Conservation (phyloP, 2,888 invertebrate species). For the Lepidochitona cinerea region DNA sequence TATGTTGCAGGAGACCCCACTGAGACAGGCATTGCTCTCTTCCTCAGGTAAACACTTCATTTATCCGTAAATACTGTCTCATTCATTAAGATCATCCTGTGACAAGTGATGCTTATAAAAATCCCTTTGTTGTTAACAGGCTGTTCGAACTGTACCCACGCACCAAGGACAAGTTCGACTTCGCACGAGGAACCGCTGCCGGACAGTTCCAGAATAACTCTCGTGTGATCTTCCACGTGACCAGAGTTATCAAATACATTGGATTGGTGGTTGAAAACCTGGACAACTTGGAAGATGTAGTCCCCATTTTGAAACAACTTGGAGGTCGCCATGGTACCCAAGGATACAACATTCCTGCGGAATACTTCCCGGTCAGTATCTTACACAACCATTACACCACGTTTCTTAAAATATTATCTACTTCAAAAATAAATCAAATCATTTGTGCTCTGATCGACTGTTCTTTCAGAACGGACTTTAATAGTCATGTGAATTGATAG, state of each 20-base stretch:
- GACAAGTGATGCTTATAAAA: too few relatives aligned
- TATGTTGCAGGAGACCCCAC: not conserved
- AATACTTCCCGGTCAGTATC: constrained; percentile 3
- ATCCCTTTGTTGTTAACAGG: not conserved
- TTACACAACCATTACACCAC: too few relatives aligned
- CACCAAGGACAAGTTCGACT: not conserved
- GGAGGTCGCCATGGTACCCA: constrained; percentile 8
- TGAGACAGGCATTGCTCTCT: not conserved
- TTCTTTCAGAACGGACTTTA: too few relatives aligned
- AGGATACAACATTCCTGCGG: constrained; percentile 6
- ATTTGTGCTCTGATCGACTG: too few relatives aligned
- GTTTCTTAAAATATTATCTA: too few relatives aligned
- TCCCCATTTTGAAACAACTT: not conserved
- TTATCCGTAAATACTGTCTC: too few relatives aligned
- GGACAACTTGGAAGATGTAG: constrained; percentile 4
- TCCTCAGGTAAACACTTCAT: not conserved
- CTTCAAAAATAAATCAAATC: too few relatives aligned
- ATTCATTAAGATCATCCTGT: too few relatives aligned
- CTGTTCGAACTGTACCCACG: not conserved
- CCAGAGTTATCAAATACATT: not conserved
- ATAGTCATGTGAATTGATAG: too few relatives aligned
- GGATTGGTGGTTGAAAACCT: not conserved
- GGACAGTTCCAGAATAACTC: not conserved
- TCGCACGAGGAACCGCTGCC: not conserved
- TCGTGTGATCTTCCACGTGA: not conserved